A percentile compares a stretch with the other conserved stretches of the same genome.
These are phyloP conservation scores for Actinemys pallida DNA, from an alignment of 2,113 vertebrate species.

Conservation along the genomic window DNA sequence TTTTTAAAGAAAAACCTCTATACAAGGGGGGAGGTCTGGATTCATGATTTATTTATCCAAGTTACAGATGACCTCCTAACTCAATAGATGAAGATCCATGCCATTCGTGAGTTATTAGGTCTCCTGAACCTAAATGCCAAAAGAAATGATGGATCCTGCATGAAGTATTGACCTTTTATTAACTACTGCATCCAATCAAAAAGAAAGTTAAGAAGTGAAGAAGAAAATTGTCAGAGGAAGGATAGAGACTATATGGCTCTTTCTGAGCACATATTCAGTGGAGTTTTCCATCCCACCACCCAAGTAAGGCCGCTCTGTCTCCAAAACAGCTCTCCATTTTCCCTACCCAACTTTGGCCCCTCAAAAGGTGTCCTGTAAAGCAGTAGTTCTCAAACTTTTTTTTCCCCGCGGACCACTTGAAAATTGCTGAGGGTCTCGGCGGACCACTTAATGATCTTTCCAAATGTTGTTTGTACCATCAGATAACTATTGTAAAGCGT, in stretches of 20 bases:
- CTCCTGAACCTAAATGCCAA: constrained; percentile 51
- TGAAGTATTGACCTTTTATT: not conserved
- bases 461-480: not conserved
- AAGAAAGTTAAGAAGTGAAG: not conserved
- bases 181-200: not conserved
- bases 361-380: not conserved
- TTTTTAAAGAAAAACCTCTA: not conserved
- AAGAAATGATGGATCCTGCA: not conserved
- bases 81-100: not conserved
- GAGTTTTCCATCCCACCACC: not conserved
- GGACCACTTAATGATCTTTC: no score
- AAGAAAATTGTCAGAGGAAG: not conserved
- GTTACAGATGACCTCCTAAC: constrained; percentile 2
- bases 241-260: not conserved
- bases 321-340: not conserved
- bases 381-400: no score
- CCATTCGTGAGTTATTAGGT: constrained; percentile 20
- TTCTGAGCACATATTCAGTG: not conserved
- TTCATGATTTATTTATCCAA: constrained; percentile 25
- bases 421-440: no score
- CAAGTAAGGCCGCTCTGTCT: not conserved
- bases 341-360: not conserved
- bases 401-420: no score
- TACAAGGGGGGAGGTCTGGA: not conserved
- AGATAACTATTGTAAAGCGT: no score